Evolutionary conservation across 2,113 vertebrate species (phyloP).

Genomic region (Burhinus oedicnemus): DNA sequence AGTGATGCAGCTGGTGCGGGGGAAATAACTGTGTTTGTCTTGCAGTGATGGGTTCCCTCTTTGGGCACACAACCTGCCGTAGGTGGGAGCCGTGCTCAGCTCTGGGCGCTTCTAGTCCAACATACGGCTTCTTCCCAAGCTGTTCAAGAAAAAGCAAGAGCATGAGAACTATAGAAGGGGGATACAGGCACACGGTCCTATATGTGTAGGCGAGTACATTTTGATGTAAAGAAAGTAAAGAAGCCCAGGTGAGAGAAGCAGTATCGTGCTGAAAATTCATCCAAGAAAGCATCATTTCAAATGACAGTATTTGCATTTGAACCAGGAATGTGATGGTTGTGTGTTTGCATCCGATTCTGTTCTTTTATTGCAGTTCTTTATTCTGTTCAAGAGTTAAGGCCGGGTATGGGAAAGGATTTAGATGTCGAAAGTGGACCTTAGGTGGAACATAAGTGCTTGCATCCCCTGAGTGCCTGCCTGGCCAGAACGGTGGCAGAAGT

Average conservation of each 20-base stretch:
- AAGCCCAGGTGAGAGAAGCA: not conserved
- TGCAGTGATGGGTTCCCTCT: not conserved
- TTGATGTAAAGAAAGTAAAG: not conserved
- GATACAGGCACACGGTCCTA: accelerated
- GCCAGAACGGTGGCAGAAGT: not conserved
- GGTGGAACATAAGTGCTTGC: accelerated
- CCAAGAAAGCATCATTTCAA: not conserved
- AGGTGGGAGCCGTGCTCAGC: not conserved
- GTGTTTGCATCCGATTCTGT: not conserved
- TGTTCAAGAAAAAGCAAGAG: not conserved
- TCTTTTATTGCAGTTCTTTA: not conserved
- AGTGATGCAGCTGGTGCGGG: not conserved
- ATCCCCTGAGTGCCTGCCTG: not conserved
- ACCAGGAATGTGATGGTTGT: not conserved
- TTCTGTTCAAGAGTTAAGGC: not conserved
- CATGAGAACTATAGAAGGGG: not conserved
- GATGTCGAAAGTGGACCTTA: not conserved
- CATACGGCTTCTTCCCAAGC: not conserved
- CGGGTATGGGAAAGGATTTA: not conserved
- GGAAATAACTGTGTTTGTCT: not conserved
- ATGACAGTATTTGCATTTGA: not conserved
- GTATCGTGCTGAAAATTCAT: not conserved
- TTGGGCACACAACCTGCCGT: not conserved
- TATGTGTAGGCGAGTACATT: not conserved
- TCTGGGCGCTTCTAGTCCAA: not conserved